Evolutionary conservation across 2,888 invertebrate species (phyloP).

Genomic region (Hecatera dysodea): DNA sequence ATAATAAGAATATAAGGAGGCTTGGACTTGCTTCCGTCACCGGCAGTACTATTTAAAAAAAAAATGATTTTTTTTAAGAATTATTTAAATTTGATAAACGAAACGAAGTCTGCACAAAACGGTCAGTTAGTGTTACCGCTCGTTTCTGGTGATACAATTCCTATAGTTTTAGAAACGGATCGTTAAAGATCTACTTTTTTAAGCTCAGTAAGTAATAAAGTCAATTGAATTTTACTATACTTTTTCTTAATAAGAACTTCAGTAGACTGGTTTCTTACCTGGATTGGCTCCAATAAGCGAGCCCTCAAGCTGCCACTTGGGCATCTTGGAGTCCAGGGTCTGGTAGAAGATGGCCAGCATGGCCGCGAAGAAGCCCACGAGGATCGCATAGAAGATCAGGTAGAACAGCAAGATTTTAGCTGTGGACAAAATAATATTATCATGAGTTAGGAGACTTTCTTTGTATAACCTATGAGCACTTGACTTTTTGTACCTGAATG

Average conservation of each 20-base stretch:
- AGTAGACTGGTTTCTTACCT: constrained; percentile 89
- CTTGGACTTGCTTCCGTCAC: too few species aligned
- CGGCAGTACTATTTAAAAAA: too few species aligned
- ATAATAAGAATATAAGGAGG: too few species aligned
- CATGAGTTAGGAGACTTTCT: neutral
- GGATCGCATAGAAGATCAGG: constrained; percentile 97
- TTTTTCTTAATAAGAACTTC: too few species aligned
- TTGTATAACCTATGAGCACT: neutral
- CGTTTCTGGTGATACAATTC: too few species aligned
- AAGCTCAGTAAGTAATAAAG: neutral
- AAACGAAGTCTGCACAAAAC: too few species aligned
- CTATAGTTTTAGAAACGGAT: too few species aligned
- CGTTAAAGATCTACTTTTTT: too few species aligned
- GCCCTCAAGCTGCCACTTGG: constrained; percentile 97
- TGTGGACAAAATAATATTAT: constrained; percentile 87
- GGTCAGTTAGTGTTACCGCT: too few species aligned
- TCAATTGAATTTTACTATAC: neutral
- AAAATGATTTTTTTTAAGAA: too few species aligned
- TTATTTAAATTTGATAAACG: too few species aligned
- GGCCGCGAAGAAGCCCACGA: constrained; percentile 98
- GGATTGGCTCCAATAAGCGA: constrained; percentile 98
- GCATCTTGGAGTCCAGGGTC: constrained; percentile 95
- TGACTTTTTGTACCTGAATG: too few species aligned
- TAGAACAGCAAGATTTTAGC: constrained; percentile 99
- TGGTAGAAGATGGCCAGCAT: constrained; percentile 98